A percentile compares a stretch with the other conserved stretches of the same genome.
phyloP scores from a whole-genome alignment of 2,797 vertebrate genomes.

The Pteronotus mesoamericanus region DNA sequence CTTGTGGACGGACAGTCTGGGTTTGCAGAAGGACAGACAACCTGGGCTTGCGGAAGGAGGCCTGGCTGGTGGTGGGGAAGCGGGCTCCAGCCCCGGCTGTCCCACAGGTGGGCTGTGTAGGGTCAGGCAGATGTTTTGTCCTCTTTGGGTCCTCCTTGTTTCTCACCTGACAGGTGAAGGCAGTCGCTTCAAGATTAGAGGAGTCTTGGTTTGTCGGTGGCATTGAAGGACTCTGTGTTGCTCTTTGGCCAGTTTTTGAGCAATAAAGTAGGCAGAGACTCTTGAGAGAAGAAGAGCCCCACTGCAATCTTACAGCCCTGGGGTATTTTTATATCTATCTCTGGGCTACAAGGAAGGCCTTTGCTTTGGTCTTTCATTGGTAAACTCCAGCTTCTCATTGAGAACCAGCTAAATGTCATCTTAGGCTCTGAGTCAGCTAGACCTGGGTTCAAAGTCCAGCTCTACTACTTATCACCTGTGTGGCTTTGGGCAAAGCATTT shows the following conservation, averaged over 20 bases:
- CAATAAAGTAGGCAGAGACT: not conserved
- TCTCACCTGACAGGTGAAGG: not conserved
- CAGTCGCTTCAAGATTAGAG: not conserved
- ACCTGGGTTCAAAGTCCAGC: not conserved
- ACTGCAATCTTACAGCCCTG: not conserved
- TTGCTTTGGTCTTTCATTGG: not conserved
- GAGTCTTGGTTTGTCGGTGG: not conserved
- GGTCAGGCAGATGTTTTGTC: not conserved
- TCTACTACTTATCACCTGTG: not conserved
- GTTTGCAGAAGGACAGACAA: not conserved
- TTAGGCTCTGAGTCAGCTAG: not conserved
- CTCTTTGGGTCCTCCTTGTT: not conserved
- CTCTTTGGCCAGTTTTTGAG: not conserved
- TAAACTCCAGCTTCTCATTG: not conserved
- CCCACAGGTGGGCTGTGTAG: not conserved
- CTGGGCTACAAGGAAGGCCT: not conserved
- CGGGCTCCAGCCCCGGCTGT: accelerated
- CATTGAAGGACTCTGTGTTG: not conserved
- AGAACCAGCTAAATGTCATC: not conserved
- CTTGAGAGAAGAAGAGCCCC: not conserved
- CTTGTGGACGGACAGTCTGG: not conserved
- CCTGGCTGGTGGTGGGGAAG: not conserved
- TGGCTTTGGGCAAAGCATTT: not conserved
- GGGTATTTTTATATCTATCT: not conserved
- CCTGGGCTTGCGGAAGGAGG: not conserved